phyloP scores from a whole-genome alignment of 2,888 invertebrate species.

The Cryptus armator region DNA sequence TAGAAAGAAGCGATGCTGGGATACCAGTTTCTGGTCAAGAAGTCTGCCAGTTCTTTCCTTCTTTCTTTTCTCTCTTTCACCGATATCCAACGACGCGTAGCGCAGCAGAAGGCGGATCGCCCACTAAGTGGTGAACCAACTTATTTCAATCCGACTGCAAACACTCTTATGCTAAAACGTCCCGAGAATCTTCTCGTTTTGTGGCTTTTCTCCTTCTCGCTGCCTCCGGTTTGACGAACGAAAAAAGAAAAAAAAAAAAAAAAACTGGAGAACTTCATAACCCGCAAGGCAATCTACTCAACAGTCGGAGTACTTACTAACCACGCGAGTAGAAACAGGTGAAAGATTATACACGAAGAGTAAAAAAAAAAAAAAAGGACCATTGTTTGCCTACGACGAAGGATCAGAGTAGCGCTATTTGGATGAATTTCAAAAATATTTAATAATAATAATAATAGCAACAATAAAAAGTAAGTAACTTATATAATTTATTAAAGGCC shows the following conservation, averaged over 20 bases:
- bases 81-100: slow-evolving; percentile 6
- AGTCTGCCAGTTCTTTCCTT: slow-evolving; percentile 2
- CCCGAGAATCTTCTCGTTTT: slow-evolving; percentile 30
- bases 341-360: too few species aligned
- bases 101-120: slow-evolving; percentile 39
- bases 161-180: slow-evolving; percentile 47
- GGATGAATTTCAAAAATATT: too few species aligned
- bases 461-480: too few species aligned
- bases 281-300: neutral
- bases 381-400: neutral
- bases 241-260: neutral
- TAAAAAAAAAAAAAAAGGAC: neutral
- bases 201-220: neutral
- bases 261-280: too few species aligned
- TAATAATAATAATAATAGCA: too few species aligned
- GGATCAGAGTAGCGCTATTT: neutral
- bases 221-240: neutral
- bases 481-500: too few species aligned
- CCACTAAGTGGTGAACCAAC: slow-evolving; percentile 58
- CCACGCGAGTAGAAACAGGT: neutral
- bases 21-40: slow-evolving; percentile 62
- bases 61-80: slow-evolving; percentile 4
- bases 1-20: slow-evolving; percentile 13
- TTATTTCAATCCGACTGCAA: slow-evolving; percentile 55
- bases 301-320: neutral